These are phyloP conservation scores for Poeciliopsis turrubarensis DNA, from an alignment of 2,113 vertebrate genomes.

Conservation along the genomic window DNA sequence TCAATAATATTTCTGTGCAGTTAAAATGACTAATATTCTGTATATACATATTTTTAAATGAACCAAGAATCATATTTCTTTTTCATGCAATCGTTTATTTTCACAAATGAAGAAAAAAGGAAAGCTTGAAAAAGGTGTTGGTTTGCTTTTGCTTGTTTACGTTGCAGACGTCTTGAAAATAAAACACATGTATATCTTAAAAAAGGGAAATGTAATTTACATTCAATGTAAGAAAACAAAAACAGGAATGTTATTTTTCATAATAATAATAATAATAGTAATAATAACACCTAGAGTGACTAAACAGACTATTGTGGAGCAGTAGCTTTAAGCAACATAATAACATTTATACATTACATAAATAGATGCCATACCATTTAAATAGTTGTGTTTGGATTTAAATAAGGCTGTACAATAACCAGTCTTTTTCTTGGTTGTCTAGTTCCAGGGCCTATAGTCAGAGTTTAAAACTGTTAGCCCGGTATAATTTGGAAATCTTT, in stretches of 20 bases:
- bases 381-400: constrained; percentile 40
- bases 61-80: neutral
- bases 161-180: constrained; percentile 1
- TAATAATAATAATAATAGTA: constrained; percentile 34
- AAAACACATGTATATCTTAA: constrained; percentile 26
- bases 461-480: constrained; percentile 65
- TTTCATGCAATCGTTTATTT: constrained; percentile 61
- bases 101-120: constrained; percentile 55
- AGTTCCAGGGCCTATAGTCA: constrained; percentile 83
- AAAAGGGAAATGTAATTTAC: constrained; percentile 48
- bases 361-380: constrained; percentile 46
- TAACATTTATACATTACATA: constrained; percentile 47
- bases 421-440: neutral
- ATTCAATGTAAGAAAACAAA: constrained; percentile 51
- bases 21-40: neutral
- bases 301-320: constrained; percentile 15
- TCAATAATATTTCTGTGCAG: neutral
- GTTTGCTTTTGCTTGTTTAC: constrained; percentile 32
- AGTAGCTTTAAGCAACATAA: constrained; percentile 62
- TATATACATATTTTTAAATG: neutral
- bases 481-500: constrained; percentile 48
- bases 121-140: constrained; percentile 31
- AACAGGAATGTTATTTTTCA: constrained; percentile 19
- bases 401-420: constrained; percentile 25
- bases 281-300: constrained; percentile 11